Evolutionary conservation across 2,113 vertebrate species (phyloP), one percentile per base, ranked within the genome.

Genomic region (Tragelaphus strepsiceros): DNA sequence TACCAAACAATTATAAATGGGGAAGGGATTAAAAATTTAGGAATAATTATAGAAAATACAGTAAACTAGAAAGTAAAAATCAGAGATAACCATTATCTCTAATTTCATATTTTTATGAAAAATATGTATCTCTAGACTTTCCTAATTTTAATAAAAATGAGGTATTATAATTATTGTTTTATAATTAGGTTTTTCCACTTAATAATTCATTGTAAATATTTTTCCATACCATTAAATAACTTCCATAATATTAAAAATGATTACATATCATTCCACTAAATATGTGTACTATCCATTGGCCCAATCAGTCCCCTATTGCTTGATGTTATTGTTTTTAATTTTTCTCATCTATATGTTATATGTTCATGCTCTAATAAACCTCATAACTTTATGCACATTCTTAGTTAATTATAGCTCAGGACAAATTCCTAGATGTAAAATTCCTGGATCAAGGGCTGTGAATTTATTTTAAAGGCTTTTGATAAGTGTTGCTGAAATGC

Each of bases 391-490:
- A 87, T 64, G 30, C 13, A 88, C 46, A 84, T 62, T 53, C 19
- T 97, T 62, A 94, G 80, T 91, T 97, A 94, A 74, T 82, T 95
- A 96, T 17, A 32, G 64, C 54, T 77, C 30, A 94, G 88, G 30
- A 94, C 80, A 94, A 94, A 92, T 87, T 96, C 39, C 61, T 87
- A 92, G 49, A 54, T n/a, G 11, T 22, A 82, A 49, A 96, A 86
- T 96, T 97, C 39, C 54, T 59, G 32, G 43, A 78, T 93, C 46
- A 95, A 94, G 85, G 43, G 77, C 51, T 88, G 87, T 87, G 77
- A 84, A 91, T 84, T 22, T 92, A 91, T 56, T 92, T 96, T 84
- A 95, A 91, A 94, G 80, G 80, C 12, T 89, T 97, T 92, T 97
- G 54, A 35, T 92, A 90, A 96, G 12, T 93, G 43, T 58, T 97